Evolutionary conservation across 92 coral and sea anemone genomes (phyloP), one percentile per base, ranked within the genome.

Genomic region (Hydrozoanthus gracilis): DNA sequence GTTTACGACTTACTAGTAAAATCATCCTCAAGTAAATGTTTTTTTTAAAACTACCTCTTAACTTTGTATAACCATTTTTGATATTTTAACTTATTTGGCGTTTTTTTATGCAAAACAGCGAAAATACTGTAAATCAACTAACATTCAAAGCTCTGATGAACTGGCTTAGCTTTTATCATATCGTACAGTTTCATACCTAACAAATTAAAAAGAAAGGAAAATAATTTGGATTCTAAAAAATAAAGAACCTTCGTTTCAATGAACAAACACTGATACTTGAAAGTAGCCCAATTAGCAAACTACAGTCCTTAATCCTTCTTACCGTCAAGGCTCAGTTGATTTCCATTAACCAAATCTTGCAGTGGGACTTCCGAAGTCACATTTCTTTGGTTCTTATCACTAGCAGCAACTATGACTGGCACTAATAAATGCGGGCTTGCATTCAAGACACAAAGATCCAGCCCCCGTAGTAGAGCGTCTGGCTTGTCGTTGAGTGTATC

Each of bases 401-500:
- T 90, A 14, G 83, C 47, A 56, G 95, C 91, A 35, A 94, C 61
- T 14, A 94, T 94, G 48, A 94, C 92, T 6, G 98, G 98, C 39
- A 94, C 95, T 35, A 92, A 61, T 14, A 64, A 73, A 60, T 89
- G 82, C 8, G 88, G 64, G 7, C 80, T 86, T 39, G 64, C 86
- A 13, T 79, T 91, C 58, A 73, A 66, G 3, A 83, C 69, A 8
- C 51, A 75, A 15, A 83, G 83, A 7, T 94, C 94, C 86, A 89
- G 79, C 44, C 86, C 90, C 56, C 86, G 66, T 15, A 93, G 64
- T 76, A 72, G 72, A 5, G 89, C 27, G 7, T 87, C 95, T 49
- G 78, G 14, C 82, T 85, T 88, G 10, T 88, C 82, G 39, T 83
- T 92, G 48, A 51, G 58, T 5, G 52, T 51, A 68, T 54, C 48